Evolutionary conservation across 2,797 vertebrate genomes (phyloP).

Genomic region (Sciaenops ocellatus): DNA sequence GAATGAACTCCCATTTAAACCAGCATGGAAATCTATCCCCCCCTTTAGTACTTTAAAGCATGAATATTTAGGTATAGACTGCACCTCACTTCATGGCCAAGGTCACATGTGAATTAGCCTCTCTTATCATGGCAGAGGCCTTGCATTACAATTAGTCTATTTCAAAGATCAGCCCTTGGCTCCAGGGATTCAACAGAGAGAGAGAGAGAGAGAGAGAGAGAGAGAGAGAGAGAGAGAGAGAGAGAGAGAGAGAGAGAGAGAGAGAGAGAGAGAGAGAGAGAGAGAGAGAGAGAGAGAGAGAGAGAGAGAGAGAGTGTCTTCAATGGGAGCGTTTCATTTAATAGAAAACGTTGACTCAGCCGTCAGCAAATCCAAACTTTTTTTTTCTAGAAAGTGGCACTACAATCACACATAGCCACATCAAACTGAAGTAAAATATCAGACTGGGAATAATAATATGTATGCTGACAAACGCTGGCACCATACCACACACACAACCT

Average conservation of each 20-base stretch:
- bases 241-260: slow-evolving; percentile 36
- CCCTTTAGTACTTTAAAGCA: slow-evolving; percentile 45
- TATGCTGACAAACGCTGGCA: background rate
- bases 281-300: slow-evolving; percentile 30
- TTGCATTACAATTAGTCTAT: slow-evolving; percentile 76
- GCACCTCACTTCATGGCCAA: slow-evolving; percentile 58
- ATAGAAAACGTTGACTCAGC: slow-evolving; percentile 51
- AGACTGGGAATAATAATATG: background rate
- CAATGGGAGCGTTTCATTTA: slow-evolving; percentile 71
- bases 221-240: slow-evolving; percentile 34
- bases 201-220: slow-evolving; percentile 7
- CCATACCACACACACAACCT: slow-evolving; percentile 13
- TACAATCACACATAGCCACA: slow-evolving; percentile 2
- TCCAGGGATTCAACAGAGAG: slow-evolving; percentile 61
- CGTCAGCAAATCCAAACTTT: slow-evolving; percentile 38
- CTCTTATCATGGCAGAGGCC: slow-evolving; percentile 64
- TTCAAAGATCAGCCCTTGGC: slow-evolving; percentile 66
- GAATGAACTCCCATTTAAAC: slow-evolving; percentile 22
- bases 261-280: slow-evolving; percentile 32
- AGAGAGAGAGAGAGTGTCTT: slow-evolving; percentile 36
- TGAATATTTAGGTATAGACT: slow-evolving; percentile 62
- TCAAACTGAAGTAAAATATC: background rate
- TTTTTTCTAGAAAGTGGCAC: slow-evolving; percentile 15
- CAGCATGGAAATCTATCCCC: slow-evolving; percentile 8
- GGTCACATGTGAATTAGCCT: slow-evolving; percentile 70